Percentiles rank a stretch among this genome's conserved stretches.
phyloP scores from a whole-genome alignment of 1,140 invertebrate species.

The Leptinotarsa undecemlineata region DNA sequence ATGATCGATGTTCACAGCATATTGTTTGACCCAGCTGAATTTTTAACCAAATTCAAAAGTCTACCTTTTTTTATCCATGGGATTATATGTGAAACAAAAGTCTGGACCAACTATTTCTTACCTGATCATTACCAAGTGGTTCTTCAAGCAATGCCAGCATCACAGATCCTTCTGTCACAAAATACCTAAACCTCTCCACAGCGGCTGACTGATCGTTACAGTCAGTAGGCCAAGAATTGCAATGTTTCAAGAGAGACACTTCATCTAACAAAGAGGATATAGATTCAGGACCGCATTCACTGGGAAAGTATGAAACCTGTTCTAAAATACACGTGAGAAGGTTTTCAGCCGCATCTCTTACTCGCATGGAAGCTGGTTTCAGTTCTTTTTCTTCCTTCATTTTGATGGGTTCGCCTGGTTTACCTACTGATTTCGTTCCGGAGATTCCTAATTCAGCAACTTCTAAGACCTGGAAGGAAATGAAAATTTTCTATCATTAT shows the following conservation, averaged over 20 bases:
- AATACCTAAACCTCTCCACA: constrained; percentile 78
- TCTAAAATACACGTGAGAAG: constrained; percentile 88
- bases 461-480: constrained; percentile 65
- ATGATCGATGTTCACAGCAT: no score
- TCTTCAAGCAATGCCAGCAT: constrained; percentile 90
- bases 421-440: constrained; percentile 86
- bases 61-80: not conserved
- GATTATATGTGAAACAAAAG: constrained; percentile 4
- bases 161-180: constrained; percentile 87
- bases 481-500: no score
- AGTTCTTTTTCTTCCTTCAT: constrained; percentile 95
- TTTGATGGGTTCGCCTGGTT: constrained; percentile 84
- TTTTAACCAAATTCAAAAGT: constrained; percentile 18
- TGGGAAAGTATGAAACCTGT: constrained; percentile 80
- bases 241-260: constrained; percentile 71
- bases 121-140: constrained; percentile 78
- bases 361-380: constrained; percentile 94
- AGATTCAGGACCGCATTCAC: constrained; percentile 81
- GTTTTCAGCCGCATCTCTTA: constrained; percentile 93
- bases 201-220: constrained; percentile 54
- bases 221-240: constrained; percentile 63
- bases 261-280: constrained; percentile 87
- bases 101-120: constrained; percentile 11
- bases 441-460: constrained; percentile 97
- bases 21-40: no score